Evolutionary conservation across 1,140 invertebrate genomes (phyloP).

Genomic region (Papilio aristodemus): DNA sequence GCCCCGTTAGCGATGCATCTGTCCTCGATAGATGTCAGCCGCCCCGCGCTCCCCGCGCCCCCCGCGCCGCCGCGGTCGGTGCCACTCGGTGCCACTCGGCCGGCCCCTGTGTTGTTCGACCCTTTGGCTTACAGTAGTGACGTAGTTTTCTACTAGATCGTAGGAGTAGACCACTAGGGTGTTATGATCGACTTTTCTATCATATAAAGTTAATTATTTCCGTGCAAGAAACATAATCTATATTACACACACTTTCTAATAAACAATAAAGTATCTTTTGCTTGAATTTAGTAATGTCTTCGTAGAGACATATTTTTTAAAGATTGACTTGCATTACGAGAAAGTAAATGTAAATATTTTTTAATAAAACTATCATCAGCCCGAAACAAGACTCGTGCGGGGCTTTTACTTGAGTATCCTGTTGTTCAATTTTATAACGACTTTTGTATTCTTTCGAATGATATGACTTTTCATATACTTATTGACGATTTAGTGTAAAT

Average conservation of each 20-base stretch:
- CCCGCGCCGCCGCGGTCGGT: slow-evolving; percentile 47
- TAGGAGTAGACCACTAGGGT: slow-evolving; percentile 80
- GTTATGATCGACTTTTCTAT: slow-evolving; percentile 77
- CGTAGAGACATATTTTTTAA: slow-evolving; percentile 74
- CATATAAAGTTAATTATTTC: slow-evolving; percentile 75
- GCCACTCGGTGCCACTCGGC: slow-evolving; percentile 46
- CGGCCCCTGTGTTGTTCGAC: slow-evolving; percentile 71
- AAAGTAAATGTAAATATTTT: slow-evolving; percentile 79
- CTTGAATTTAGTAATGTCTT: slow-evolving; percentile 78
- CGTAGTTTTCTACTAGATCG: slow-evolving; percentile 76
- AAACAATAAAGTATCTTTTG: slow-evolving; percentile 65
- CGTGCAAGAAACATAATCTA: slow-evolving; percentile 77
- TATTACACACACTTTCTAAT: slow-evolving; percentile 74
- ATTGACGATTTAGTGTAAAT: slow-evolving; percentile 66
- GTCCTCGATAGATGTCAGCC: slow-evolving; percentile 73
- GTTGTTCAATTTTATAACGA: slow-evolving; percentile 57
- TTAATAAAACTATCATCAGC: slow-evolving; percentile 66
- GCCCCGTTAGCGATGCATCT: slow-evolving; percentile 81
- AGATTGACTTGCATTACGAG: slow-evolving; percentile 68
- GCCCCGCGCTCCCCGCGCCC: not conserved
- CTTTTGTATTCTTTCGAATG: slow-evolving; percentile 68
- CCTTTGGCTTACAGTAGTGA: slow-evolving; percentile 77
- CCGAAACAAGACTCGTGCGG: slow-evolving; percentile 69
- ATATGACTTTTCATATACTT: slow-evolving; percentile 62
- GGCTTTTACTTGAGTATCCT: slow-evolving; percentile 71